Percentiles rank a stretch among this genome's conserved stretches.
phyloP scores from a whole-genome alignment of 2,797 vertebrate genomes.

The Sebastes hopkinsi region DNA sequence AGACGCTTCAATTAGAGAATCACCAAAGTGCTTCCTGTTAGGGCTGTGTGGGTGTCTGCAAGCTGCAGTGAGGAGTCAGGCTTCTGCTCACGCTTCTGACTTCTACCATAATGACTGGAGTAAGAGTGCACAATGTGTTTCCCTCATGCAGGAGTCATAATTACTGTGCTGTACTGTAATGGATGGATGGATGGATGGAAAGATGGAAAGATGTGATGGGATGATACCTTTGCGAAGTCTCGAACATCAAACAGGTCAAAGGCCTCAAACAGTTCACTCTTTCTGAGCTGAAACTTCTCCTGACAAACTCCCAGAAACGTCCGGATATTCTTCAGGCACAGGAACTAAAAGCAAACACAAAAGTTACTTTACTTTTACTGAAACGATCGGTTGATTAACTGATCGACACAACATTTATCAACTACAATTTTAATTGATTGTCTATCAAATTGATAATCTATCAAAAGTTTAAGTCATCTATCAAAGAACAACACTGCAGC shows the following conservation, averaged over 20 bases:
- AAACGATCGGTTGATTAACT: neutral
- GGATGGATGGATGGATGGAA: neutral
- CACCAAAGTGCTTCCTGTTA: constrained; percentile 60
- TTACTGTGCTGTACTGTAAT: neutral
- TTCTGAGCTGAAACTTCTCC: constrained; percentile 86
- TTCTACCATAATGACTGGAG: neutral
- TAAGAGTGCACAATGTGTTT: neutral
- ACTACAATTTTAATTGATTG: neutral
- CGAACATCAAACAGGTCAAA: constrained; percentile 93
- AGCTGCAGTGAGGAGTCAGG: constrained; percentile 37
- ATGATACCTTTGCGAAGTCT: constrained; percentile 89
- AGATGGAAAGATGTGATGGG: neutral
- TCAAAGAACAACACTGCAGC: neutral
- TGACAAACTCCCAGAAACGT: constrained; percentile 87
- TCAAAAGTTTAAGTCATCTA: neutral
- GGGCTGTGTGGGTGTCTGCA: constrained; percentile 59
- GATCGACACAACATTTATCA: neutral
- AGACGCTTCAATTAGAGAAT: constrained; percentile 33
- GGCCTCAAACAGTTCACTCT: constrained; percentile 90
- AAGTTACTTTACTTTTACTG: neutral
- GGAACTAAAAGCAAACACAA: constrained; percentile 79
- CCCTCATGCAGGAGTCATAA: neutral
- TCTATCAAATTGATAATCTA: neutral
- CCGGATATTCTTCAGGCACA: constrained; percentile 94
- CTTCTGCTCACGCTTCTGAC: neutral